Evolutionary conservation across 2,113 vertebrate species (phyloP), one percentile per base, ranked within the genome.

Genomic region (Sturnira hondurensis): DNA sequence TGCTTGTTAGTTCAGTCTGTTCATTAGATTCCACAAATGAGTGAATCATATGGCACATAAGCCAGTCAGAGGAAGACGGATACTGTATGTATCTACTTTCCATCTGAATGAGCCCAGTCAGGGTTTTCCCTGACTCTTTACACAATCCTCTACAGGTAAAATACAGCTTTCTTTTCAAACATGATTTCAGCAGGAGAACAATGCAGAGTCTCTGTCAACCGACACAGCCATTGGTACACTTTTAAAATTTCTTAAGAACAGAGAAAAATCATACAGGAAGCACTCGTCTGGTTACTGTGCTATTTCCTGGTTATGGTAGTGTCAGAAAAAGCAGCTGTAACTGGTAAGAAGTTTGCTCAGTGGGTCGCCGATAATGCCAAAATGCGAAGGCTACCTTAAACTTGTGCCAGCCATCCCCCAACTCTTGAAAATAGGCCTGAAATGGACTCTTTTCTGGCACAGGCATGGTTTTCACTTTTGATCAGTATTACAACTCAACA

Each of bases 261-360:
- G n/a, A 93, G 83, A 73, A 81, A 86, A 93, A 73, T 85, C 19
- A 96, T 45, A 85, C 96, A 95, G 96, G 95, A 98, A 97, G 74
- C 26, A 47, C 14, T 52, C 91, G 36, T n/a, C 84, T 78, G 88
- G 77, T 82, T 97, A 97, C 50, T 68, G 76, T 68, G 96, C 52
- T 28, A 13, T 95, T 97, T 97, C 61, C 95, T 96, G 97, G 89
- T 52, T 90, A 90, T 67, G 63, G 0, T 0, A 43, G 82, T 76
- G 28, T 91, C 77, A 87, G 78, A n/a, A 95, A 90, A 83, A 82
- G 36, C 17, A 94, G 58, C 70, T 52, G 86, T 1, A 33, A 91
- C 52, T 68, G 1, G 78, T 47, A 5, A 88, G 65, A 85, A 54
- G 7, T 41, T 54, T 74, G 54, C 88, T 71, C 24, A 73, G 14